Conservation (phyloP, 2,888 invertebrate genomes). For the Spilarctia lutea region DNA sequence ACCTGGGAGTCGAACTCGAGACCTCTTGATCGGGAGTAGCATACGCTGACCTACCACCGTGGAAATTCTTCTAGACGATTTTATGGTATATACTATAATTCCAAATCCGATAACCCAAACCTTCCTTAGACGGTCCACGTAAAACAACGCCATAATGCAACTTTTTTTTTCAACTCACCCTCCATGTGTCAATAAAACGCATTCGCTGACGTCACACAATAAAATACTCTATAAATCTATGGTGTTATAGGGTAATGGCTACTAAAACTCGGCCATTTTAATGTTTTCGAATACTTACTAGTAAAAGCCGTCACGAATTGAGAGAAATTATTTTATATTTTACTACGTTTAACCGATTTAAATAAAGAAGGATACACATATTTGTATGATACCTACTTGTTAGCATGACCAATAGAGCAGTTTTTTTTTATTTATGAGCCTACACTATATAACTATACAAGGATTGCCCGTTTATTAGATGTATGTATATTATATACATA, state of each 20-base stretch:
- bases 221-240: conserved; percentile 38
- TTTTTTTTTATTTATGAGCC: no score
- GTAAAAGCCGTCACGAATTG: not conserved
- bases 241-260: conserved; percentile 24
- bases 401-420: no score
- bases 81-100: not conserved
- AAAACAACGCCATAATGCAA: conserved; percentile 24
- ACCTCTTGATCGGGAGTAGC: no score
- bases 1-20: no score
- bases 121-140: not conserved
- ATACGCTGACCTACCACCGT: no score
- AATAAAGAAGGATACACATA: not conserved
- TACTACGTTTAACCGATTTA: not conserved
- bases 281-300: conserved; percentile 20
- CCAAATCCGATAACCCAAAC: not conserved
- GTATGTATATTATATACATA: no score
- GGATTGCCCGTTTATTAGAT: no score
- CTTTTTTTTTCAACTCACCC: conserved; percentile 24
- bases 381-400: no score
- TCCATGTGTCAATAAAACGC: conserved; percentile 39
- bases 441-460: no score
- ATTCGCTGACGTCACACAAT: conserved; percentile 46
- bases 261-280: conserved; percentile 36
- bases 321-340: not conserved
- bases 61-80: not conserved